Conservation (phyloP, 2,113 vertebrate species). For the Ia io region DNA sequence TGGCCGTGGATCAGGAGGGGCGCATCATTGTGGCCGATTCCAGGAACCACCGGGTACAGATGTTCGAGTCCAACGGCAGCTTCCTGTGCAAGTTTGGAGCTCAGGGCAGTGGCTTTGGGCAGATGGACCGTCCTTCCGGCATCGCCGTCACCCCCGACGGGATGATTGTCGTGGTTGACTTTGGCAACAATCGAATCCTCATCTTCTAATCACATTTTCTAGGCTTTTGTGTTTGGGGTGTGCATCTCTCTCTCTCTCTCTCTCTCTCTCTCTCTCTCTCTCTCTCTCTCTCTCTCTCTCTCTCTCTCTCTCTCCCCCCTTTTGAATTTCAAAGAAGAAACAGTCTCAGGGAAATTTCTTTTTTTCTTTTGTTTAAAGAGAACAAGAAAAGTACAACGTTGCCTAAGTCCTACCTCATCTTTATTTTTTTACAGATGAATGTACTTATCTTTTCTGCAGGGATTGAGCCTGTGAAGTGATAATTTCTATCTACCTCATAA, state of each 20-base stretch:
- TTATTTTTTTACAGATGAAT: constrained; percentile 96
- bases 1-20: constrained; percentile 97
- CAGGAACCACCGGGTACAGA: constrained; percentile 97
- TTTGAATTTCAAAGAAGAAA: constrained; percentile 81
- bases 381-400: constrained; percentile 88
- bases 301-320: neutral
- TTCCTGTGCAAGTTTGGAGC: constrained; percentile 99
- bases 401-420: constrained; percentile 98
- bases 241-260: neutral
- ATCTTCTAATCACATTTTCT: constrained; percentile 86
- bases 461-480: constrained; percentile 95
- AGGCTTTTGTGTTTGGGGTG: constrained; percentile 59
- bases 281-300: neutral
- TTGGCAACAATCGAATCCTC: constrained; percentile 99
- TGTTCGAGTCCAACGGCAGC: constrained; percentile 97
- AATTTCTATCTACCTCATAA: constrained; percentile 88
- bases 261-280: neutral
- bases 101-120: constrained; percentile 96
- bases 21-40: constrained; percentile 98
- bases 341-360: constrained; percentile 98
- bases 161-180: constrained; percentile 97
- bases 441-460: constrained; percentile 94
- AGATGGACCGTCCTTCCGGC: constrained; percentile 99
- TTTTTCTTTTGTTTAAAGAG: constrained; percentile 73
- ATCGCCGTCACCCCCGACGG: constrained; percentile 96